These are phyloP conservation scores for Prochilodus magdalenae DNA, from an alignment of 2,113 vertebrate species.

Conservation along the genomic window DNA sequence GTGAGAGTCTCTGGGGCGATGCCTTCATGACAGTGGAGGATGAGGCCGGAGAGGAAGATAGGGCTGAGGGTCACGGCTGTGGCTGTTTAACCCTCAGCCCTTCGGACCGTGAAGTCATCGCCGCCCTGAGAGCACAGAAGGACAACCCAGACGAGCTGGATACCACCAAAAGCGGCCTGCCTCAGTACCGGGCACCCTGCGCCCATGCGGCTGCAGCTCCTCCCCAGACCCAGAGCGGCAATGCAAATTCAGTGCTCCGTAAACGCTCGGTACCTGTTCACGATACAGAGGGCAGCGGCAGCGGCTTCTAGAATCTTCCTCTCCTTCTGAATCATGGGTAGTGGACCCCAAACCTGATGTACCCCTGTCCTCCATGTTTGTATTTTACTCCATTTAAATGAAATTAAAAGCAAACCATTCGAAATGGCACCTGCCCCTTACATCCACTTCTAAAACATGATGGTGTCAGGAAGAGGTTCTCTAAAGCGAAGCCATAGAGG, in stretches of 20 bases:
- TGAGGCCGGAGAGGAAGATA: conserved; percentile 55
- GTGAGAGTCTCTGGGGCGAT: conserved; percentile 78
- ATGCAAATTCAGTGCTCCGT: conserved; percentile 66
- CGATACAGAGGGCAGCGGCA: conserved; percentile 82
- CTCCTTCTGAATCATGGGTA: background rate
- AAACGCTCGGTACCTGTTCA: conserved; percentile 75
- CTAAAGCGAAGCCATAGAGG: too few species aligned
- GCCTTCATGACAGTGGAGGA: conserved; percentile 74
- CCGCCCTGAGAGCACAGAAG: conserved; percentile 72
- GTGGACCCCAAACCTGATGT: background rate
- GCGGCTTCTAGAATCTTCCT: conserved; percentile 69
- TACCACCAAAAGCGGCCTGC: conserved; percentile 77
- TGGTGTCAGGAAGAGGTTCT: too few species aligned
- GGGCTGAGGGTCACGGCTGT: conserved; percentile 63
- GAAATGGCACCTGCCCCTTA: too few species aligned
- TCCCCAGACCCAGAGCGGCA: conserved; percentile 53
- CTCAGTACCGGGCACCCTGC: conserved; percentile 72
- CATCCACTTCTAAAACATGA: too few species aligned
- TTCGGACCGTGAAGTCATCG: conserved; percentile 75
- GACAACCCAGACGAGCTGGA: conserved; percentile 75
- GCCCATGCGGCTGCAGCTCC: conserved; percentile 55
- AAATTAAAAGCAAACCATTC: too few species aligned
- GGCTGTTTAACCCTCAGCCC: conserved; percentile 79
- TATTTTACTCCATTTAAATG: too few species aligned
- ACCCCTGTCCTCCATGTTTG: background rate